Evolutionary conservation across 2,113 vertebrate species (phyloP).

Genomic region (Pogonocichla stellata): DNA sequence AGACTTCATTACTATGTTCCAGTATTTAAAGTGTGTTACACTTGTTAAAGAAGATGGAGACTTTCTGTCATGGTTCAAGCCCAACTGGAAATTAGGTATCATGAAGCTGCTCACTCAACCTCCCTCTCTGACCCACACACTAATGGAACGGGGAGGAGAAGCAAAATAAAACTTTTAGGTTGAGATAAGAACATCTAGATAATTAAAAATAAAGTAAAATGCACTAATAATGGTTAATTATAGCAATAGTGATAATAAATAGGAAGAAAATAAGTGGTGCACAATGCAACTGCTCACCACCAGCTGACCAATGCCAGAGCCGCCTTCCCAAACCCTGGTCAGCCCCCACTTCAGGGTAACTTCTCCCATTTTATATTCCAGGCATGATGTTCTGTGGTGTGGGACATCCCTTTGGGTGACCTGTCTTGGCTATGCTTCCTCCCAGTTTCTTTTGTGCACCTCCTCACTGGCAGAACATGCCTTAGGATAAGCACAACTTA

Average conservation of each 20-base stretch:
- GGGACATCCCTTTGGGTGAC: neutral
- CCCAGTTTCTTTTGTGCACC: neutral
- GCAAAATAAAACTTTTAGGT: neutral
- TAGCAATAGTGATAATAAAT: neutral
- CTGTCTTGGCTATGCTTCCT: neutral
- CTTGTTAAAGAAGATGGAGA: neutral
- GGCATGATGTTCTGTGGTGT: neutral
- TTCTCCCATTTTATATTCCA: neutral
- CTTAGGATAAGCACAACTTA: neutral
- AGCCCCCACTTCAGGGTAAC: neutral
- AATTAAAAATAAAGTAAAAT: neutral
- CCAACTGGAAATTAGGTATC: neutral
- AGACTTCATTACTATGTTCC: neutral
- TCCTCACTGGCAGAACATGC: neutral
- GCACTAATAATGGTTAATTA: neutral
- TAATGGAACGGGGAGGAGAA: neutral
- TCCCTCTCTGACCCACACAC: neutral
- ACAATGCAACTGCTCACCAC: neutral
- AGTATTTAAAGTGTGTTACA: neutral
- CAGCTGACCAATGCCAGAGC: accelerated
- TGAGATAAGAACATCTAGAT: neutral
- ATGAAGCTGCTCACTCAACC: neutral
- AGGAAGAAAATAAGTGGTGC: neutral
- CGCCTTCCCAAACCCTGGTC: neutral
- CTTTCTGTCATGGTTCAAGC: neutral